Evolutionary conservation across 92 coral and sea anemone genomes (phyloP).

Genomic region (Virgularia gustaviana): DNA sequence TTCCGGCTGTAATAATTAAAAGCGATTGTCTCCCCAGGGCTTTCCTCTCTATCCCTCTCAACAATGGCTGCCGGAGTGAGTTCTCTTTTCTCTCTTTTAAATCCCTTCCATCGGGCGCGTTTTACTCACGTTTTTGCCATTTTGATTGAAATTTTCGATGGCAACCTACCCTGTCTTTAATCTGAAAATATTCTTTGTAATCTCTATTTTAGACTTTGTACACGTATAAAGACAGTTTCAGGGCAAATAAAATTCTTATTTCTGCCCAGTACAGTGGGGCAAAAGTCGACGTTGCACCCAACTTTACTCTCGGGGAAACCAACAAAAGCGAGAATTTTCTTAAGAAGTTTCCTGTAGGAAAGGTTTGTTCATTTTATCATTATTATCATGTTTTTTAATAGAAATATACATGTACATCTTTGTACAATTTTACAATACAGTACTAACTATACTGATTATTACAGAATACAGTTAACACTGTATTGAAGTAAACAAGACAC

Average conservation of each 20-base stretch:
- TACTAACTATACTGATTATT: background rate
- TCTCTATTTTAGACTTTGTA: slow-evolving; percentile 71
- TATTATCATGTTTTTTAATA: background rate
- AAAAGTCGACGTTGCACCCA: slow-evolving; percentile 69
- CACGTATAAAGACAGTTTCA: slow-evolving; percentile 95
- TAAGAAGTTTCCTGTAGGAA: slow-evolving; percentile 89
- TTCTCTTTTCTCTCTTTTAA: background rate
- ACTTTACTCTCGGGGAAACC: slow-evolving; percentile 80
- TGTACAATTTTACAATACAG: background rate
- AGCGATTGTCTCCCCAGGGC: slow-evolving; percentile 5
- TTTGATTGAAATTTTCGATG: background rate
- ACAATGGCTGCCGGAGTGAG: slow-evolving; percentile 95
- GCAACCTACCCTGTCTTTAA: background rate
- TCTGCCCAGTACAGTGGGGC: slow-evolving; percentile 97
- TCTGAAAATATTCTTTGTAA: slow-evolving; percentile 20
- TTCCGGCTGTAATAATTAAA: slow-evolving; percentile 39
- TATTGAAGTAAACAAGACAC: background rate
- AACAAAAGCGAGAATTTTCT: slow-evolving; percentile 82
- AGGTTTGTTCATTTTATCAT: slow-evolving; percentile 53
- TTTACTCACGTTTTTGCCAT: background rate
- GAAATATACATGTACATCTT: background rate
- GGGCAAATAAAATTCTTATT: slow-evolving; percentile 92
- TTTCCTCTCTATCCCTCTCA: slow-evolving; percentile 52
- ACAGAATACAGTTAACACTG: background rate
- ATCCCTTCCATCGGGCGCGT: slow-evolving; percentile 25